phyloP scores from a whole-genome alignment of 1,140 invertebrate species.

The Oncopodura yosiiana region DNA sequence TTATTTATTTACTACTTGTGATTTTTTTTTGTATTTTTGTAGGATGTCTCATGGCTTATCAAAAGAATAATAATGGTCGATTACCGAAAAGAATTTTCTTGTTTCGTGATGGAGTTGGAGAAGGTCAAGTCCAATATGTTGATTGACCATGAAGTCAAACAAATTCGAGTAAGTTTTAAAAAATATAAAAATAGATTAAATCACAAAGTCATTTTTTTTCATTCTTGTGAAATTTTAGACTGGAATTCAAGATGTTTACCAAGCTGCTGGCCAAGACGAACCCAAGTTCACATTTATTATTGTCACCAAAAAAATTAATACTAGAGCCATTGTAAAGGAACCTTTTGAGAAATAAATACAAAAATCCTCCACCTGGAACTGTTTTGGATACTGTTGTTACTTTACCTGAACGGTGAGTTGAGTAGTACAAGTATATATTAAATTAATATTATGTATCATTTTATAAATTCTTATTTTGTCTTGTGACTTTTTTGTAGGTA shows the following conservation, averaged over 20 bases:
- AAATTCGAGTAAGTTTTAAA: constrained; percentile 18
- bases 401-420: constrained; percentile 44
- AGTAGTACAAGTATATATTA: too few relatives aligned
- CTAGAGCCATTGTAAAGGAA: constrained; percentile 53
- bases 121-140: constrained; percentile 32
- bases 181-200: neutral
- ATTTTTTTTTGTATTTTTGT: constrained; percentile 23
- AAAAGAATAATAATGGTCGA: constrained; percentile 25
- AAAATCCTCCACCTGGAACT: constrained; percentile 50
- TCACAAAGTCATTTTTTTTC: neutral
- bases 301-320: constrained; percentile 86
- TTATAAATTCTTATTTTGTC: neutral
- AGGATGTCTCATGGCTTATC: constrained; percentile 36
- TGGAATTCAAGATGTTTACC: constrained; percentile 58
- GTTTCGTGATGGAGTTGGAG: constrained; percentile 33
- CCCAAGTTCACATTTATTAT: constrained; percentile 67
- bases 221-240: constrained; percentile 28
- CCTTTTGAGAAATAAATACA: constrained; percentile 29
- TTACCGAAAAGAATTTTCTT: constrained; percentile 24
- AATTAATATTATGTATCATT: neutral
- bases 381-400: constrained; percentile 50
- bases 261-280: constrained; percentile 46
- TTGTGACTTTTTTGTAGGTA: constrained; percentile 44
- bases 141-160: constrained; percentile 58
- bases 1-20: constrained; percentile 1